These are phyloP conservation scores for Rhynchomys soricoides DNA, from an alignment of 2,113 vertebrate species.

Conservation along the genomic window DNA sequence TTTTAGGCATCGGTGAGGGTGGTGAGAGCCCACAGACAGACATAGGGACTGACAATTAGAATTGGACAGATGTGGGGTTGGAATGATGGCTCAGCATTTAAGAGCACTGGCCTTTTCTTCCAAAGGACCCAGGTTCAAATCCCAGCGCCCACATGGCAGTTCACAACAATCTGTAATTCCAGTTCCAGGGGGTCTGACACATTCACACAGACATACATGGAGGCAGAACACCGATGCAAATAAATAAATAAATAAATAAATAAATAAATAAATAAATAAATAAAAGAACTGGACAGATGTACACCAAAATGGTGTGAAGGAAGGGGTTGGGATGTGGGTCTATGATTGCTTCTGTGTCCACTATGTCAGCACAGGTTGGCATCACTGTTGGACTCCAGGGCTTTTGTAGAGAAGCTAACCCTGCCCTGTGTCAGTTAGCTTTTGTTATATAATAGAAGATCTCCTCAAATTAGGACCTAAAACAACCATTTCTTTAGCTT, in stretches of 20 bases:
- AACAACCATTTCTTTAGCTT: neutral
- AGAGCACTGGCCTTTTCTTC: no score
- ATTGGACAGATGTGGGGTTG: neutral
- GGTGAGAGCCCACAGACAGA: neutral
- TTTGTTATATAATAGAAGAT: neutral
- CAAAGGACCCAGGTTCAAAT: no score
- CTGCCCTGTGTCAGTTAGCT: neutral
- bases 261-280: no score
- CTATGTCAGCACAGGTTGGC: neutral
- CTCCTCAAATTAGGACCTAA: neutral
- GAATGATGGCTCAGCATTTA: no score
- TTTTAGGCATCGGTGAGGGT: neutral
- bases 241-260: no score
- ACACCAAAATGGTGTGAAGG: neutral
- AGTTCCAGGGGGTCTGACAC: no score
- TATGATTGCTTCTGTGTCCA: neutral
- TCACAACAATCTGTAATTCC: no score
- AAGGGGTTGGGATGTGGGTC: neutral
- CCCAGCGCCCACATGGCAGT: no score
- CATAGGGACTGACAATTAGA: neutral
- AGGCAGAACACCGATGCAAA: no score
- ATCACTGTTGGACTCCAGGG: neutral
- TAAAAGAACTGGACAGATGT: neutral
- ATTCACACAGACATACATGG: no score
- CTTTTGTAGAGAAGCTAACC: neutral